Conservation (phyloP, 2,113 vertebrate genomes). For the Muntiacus muntjak region DNA sequence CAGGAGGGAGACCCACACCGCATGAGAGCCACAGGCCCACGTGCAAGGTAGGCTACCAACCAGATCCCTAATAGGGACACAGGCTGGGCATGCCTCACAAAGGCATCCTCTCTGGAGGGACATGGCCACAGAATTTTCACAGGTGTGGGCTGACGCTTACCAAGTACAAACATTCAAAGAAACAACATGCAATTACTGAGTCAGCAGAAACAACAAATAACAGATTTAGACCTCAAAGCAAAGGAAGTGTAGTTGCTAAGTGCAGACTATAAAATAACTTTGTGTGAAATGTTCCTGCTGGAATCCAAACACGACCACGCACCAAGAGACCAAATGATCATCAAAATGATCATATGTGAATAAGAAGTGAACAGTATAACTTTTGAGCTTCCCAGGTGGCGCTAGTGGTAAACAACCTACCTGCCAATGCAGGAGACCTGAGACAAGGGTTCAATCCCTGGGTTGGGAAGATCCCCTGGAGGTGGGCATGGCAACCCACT, state of each 20-base stretch:
- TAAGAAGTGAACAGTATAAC: neutral
- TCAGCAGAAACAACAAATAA: neutral
- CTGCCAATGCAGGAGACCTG: neutral
- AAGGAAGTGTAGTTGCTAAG: neutral
- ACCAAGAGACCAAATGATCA: neutral
- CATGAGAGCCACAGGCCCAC: neutral
- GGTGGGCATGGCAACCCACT: neutral
- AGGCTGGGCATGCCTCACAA: fast-evolving
- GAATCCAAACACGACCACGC: neutral
- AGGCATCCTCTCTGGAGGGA: neutral
- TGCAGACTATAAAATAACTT: neutral
- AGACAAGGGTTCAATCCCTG: neutral
- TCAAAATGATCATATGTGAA: neutral
- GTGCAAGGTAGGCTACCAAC: too few relatives aligned
- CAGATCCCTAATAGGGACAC: neutral
- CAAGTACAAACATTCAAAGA: neutral
- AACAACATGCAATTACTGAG: neutral
- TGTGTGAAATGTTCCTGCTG: neutral
- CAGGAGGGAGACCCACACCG: neutral
- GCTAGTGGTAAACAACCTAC: neutral
- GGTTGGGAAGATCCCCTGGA: neutral
- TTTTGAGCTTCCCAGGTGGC: neutral
- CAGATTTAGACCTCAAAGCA: neutral
- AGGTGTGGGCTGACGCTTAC: neutral
- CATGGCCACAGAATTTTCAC: neutral